Conservation (phyloP, 1,140 invertebrate species). For the Ips nitidus region DNA sequence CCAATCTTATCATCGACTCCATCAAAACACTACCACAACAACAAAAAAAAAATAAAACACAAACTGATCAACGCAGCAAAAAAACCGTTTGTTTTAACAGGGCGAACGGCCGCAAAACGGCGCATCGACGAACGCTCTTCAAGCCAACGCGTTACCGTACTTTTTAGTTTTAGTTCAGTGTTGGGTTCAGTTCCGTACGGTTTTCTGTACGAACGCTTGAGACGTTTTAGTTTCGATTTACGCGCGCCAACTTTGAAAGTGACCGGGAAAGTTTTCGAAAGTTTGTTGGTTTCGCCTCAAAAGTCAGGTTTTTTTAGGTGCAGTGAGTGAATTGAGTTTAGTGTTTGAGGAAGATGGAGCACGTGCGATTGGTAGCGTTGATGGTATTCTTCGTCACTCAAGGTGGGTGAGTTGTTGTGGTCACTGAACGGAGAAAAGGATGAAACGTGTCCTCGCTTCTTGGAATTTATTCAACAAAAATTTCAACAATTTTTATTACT, state of each 20-base stretch:
- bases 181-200: no score
- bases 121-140: background rate
- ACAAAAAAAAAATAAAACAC: background rate
- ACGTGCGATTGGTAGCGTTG: conserved; percentile 10
- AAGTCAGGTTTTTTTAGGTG: background rate
- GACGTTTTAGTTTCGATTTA: background rate
- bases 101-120: background rate
- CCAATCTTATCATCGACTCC: conserved; percentile 1
- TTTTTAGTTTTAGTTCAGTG: no score
- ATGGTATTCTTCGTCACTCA: conserved; percentile 26
- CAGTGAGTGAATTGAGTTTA: background rate
- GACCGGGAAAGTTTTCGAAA: conserved; percentile 2
- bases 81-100: background rate
- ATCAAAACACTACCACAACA: background rate
- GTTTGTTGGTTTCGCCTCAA: background rate
- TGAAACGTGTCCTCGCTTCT: background rate
- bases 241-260: conserved; percentile 3
- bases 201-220: background rate
- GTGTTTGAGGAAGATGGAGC: conserved; percentile 5
- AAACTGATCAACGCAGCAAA: background rate
- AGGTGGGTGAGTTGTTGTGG: conserved; percentile 23
- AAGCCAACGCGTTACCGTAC: background rate
- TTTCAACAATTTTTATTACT: no score
- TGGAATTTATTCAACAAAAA: no score
- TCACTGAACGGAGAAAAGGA: conserved; percentile 14